phyloP scores from a whole-genome alignment of 1,140 invertebrate genomes.

The Trissolcus basalis region DNA sequence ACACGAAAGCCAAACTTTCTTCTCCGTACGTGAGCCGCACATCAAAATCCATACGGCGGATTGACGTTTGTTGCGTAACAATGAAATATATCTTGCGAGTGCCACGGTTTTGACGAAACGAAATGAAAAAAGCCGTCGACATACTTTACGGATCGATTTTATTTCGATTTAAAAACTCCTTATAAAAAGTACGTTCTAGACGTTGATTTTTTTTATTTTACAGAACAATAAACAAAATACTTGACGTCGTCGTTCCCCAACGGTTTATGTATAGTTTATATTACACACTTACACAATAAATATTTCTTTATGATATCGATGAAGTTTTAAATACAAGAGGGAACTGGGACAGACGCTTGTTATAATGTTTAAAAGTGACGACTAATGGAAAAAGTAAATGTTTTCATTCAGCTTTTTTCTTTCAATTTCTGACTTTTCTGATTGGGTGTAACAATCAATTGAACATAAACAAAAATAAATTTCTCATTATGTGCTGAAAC shows the following conservation, averaged over 20 bases:
- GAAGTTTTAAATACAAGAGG: too few relatives aligned
- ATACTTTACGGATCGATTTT: slow-evolving; percentile 26
- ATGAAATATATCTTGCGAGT: slow-evolving; percentile 23
- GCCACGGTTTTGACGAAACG: not conserved
- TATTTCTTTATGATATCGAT: slow-evolving; percentile 4
- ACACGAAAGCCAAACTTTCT: slow-evolving; percentile 54
- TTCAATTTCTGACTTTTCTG: too few relatives aligned
- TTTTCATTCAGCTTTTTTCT: too few relatives aligned
- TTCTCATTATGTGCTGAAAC: not conserved
- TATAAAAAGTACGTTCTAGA: slow-evolving; percentile 52
- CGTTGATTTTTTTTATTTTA: slow-evolving; percentile 32
- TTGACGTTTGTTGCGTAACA: slow-evolving; percentile 37
- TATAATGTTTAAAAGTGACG: too few relatives aligned
- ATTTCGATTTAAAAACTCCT: slow-evolving; percentile 52
- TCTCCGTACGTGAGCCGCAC: slow-evolving; percentile 49
- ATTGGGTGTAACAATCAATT: not conserved
- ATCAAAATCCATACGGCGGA: slow-evolving; percentile 36
- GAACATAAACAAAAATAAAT: not conserved
- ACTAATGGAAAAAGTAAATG: too few relatives aligned
- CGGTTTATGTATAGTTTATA: slow-evolving; percentile 26
- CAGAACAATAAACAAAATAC: slow-evolving; percentile 43
- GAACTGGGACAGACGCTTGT: too few relatives aligned
- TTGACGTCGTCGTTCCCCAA: slow-evolving; percentile 9
- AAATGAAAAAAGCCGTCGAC: not conserved
- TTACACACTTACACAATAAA: slow-evolving; percentile 52